Evolutionary conservation across 2,113 vertebrate genomes (phyloP).

Genomic region (Corvus moneduloides): DNA sequence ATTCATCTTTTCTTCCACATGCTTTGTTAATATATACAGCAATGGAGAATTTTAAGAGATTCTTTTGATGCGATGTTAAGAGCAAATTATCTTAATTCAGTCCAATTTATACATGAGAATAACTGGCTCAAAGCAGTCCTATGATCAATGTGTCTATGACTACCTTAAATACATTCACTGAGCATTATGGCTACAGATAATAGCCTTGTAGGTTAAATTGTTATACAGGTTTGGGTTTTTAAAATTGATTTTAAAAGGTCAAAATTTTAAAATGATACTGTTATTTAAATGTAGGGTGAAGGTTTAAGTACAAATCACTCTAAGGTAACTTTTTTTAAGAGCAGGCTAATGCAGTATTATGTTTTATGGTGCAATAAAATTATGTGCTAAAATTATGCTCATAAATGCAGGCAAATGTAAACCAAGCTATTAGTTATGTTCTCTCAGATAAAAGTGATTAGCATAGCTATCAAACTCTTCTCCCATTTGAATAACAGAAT

Average conservation of each 20-base stretch:
- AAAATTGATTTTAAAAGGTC: slow-evolving; percentile 66
- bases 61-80: not conserved
- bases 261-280: slow-evolving; percentile 70
- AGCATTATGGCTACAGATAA: slow-evolving; percentile 65
- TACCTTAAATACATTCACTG: slow-evolving; percentile 55
- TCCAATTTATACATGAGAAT: slow-evolving; percentile 64
- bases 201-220: slow-evolving; percentile 62
- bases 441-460: slow-evolving; percentile 88
- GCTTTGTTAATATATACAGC: not conserved
- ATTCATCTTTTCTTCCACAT: not conserved
- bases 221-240: not conserved
- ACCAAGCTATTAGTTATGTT: slow-evolving; percentile 87
- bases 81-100: slow-evolving; percentile 45
- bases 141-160: slow-evolving; percentile 53
- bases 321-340: slow-evolving; percentile 76
- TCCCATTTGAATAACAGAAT: slow-evolving; percentile 84
- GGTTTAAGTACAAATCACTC: slow-evolving; percentile 77
- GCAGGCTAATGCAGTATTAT: slow-evolving; percentile 81
- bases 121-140: slow-evolving; percentile 54
- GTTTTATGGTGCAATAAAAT: slow-evolving; percentile 87
- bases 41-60: not conserved
- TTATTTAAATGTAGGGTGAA: slow-evolving; percentile 71
- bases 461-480: slow-evolving; percentile 85
- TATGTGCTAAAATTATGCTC: slow-evolving; percentile 83
- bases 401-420: slow-evolving; percentile 86